Evolutionary conservation across 2,888 invertebrate genomes (phyloP).

Genomic region (Epirrhoe tristata): DNA sequence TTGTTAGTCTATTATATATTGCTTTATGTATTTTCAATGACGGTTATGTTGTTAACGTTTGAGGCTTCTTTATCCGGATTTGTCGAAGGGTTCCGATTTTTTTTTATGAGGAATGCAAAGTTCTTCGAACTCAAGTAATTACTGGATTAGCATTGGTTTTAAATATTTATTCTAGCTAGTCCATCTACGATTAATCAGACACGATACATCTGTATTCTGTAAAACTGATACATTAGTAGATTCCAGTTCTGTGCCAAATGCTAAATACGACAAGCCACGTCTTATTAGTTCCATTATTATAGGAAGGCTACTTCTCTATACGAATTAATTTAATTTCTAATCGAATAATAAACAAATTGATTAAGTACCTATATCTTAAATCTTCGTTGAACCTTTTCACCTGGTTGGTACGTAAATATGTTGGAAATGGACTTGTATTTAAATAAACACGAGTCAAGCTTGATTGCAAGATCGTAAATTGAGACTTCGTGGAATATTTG

Average conservation of each 20-base stretch:
- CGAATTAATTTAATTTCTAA: slow-evolving; percentile 14
- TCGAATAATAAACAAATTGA: slow-evolving; percentile 22
- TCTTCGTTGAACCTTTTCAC: not conserved
- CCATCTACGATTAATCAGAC: not conserved
- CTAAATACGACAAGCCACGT: slow-evolving; percentile 12
- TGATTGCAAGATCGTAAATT: slow-evolving; percentile 14
- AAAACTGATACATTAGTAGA: not conserved
- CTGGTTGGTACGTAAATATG: not conserved
- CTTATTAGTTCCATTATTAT: not conserved
- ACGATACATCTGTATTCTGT: slow-evolving; percentile 9
- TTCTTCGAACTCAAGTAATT: no score
- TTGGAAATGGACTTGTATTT: not conserved
- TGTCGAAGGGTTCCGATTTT: no score
- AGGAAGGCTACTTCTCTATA: not conserved
- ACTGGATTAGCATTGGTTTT: not conserved
- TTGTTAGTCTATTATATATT: not conserved
- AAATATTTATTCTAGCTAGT: not conserved
- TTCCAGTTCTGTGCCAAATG: slow-evolving; percentile 16
- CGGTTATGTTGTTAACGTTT: no score
- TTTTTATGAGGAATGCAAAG: no score
- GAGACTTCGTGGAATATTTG: slow-evolving; percentile 16
- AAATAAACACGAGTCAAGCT: slow-evolving; percentile 8
- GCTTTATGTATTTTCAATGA: not conserved
- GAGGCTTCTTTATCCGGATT: no score
- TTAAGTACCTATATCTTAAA: slow-evolving; percentile 3